Evolutionary conservation across 1,140 invertebrate species (phyloP).

Genomic region (Oscheius sp.): DNA sequence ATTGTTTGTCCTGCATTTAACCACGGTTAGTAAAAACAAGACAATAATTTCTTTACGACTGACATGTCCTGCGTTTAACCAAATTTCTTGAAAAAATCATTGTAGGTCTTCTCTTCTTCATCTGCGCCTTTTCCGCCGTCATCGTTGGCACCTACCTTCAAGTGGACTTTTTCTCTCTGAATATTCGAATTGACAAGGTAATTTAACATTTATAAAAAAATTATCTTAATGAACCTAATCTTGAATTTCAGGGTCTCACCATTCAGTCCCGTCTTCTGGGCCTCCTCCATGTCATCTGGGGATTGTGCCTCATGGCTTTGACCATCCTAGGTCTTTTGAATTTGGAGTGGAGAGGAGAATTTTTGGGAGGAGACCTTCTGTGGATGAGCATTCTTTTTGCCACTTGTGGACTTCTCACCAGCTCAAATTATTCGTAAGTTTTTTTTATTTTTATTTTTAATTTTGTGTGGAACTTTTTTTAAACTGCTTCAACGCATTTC

Average conservation of each 20-base stretch:
- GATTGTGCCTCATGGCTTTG: slow-evolving; percentile 49
- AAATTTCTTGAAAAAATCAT: no score
- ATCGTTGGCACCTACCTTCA: slow-evolving; percentile 48
- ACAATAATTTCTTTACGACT: no score
- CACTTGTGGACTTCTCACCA: slow-evolving; percentile 47
- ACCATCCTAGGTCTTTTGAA: slow-evolving; percentile 51
- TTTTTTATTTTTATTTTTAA: background rate
- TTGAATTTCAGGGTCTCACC: background rate
- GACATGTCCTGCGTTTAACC: no score
- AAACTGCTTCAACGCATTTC: no score
- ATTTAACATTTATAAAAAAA: background rate
- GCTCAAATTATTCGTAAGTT: slow-evolving; percentile 28
- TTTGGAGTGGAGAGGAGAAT: slow-evolving; percentile 58
- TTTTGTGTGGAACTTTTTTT: no score
- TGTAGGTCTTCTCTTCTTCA: slow-evolving; percentile 48
- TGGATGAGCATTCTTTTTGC: slow-evolving; percentile 56
- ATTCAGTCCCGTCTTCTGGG: slow-evolving; percentile 41
- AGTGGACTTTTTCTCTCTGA: slow-evolving; percentile 37
- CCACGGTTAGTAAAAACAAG: no score
- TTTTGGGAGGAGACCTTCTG: slow-evolving; percentile 55
- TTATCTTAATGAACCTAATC: background rate
- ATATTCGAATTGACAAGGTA: slow-evolving; percentile 6
- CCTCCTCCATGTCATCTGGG: slow-evolving; percentile 54
- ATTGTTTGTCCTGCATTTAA: no score
- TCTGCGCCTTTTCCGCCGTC: slow-evolving; percentile 46